Evolutionary conservation across 2,888 invertebrate species (phyloP).

Genomic region (Hydroisotoma schaefferi): DNA sequence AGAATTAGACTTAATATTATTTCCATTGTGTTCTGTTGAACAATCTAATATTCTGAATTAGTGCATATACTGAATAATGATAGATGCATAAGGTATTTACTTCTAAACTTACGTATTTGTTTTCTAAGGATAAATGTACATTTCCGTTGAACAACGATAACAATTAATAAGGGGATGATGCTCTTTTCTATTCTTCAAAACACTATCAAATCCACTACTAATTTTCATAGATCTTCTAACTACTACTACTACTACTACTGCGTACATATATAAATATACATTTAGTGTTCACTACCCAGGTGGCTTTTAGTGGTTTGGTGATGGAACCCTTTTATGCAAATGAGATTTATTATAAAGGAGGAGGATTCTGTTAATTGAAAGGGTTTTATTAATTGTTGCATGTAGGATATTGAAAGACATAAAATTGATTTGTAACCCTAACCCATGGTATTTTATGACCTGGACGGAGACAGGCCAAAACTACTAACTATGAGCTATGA

Average conservation of each 20-base stretch:
- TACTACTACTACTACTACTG: not conserved
- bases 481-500: too few species aligned
- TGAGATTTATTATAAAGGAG: conserved; percentile 15
- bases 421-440: conserved; percentile 18
- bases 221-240: not conserved
- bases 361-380: conserved; percentile 18
- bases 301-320: too few species aligned
- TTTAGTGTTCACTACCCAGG: not conserved
- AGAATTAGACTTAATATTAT: too few species aligned
- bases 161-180: not conserved
- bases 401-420: conserved; percentile 15
- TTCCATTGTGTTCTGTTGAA: too few species aligned
- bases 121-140: not conserved
- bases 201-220: too few species aligned
- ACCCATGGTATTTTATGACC: conserved; percentile 13
- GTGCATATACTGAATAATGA: too few species aligned
- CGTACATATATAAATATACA: not conserved
- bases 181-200: too few species aligned
- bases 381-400: conserved; percentile 15
- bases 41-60: too few species aligned
- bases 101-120: not conserved
- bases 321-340: conserved; percentile 15
- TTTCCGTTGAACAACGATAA: not conserved
- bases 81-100: too few species aligned
- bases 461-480: not conserved